Percentiles rank a stretch among this genome's conserved stretches.
Evolutionary conservation across 2,888 invertebrate genomes (phyloP).

Genomic region (Tanytarsus gracilentus): DNA sequence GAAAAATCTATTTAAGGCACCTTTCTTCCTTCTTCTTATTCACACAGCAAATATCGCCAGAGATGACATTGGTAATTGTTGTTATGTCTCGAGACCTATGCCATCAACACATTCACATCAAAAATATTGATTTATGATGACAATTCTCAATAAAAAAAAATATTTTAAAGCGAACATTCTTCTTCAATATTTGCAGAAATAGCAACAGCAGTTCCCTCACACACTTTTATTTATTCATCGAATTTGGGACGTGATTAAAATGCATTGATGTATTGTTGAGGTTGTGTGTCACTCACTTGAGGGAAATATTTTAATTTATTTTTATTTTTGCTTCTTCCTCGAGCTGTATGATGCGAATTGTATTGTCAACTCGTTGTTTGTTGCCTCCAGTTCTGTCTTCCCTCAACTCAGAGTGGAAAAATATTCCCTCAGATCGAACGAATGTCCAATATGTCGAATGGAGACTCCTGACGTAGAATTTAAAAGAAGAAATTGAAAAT

Average conservation of each 20-base stretch:
- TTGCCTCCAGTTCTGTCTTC: too few species aligned
- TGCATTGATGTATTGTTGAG: conserved; percentile 22
- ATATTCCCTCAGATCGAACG: neutral
- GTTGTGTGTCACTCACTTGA: conserved; percentile 10
- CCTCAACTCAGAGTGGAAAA: neutral
- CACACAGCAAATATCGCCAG: neutral
- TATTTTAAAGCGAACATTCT: neutral
- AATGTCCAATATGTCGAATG: conserved; percentile 13
- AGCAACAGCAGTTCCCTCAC: too few species aligned
- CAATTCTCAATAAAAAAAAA: neutral
- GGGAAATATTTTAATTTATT: conserved; percentile 27
- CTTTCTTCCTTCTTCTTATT: neutral
- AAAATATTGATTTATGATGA: conserved; percentile 8
- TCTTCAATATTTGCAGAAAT: too few species aligned
- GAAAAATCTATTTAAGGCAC: neutral
- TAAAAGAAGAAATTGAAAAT: neutral
- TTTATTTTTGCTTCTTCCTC: neutral
- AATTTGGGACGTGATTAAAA: conserved; percentile 29
- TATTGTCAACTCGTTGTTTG: too few species aligned
- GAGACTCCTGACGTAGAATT: neutral
- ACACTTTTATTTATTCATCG: conserved; percentile 27
- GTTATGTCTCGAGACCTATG: too few species aligned
- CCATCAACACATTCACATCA: too few species aligned
- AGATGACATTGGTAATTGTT: neutral
- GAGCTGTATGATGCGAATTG: neutral